A percentile compares a stretch with the other conserved stretches of the same genome.
phyloP scores from a whole-genome alignment of 2,113 vertebrate genomes.

The Zosterops japonicus region DNA sequence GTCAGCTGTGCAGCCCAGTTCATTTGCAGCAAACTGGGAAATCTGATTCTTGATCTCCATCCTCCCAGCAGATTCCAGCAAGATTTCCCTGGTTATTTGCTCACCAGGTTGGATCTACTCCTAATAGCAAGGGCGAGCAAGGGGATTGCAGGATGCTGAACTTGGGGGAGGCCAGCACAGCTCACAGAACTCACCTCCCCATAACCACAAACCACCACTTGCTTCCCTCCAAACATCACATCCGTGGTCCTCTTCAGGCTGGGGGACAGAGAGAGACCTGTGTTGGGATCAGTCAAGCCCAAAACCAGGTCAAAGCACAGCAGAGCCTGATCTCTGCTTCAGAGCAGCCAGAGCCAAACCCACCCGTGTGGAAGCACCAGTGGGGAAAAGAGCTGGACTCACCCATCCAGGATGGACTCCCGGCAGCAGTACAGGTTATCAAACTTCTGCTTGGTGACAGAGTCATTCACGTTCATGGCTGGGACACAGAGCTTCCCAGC shows the following conservation, averaged over 20 bases:
- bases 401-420: slow-evolving; percentile 98
- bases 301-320: not conserved
- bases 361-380: accelerated
- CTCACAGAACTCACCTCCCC: slow-evolving; percentile 86
- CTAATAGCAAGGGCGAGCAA: not conserved
- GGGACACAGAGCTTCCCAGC: slow-evolving; percentile 97
- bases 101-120: not conserved
- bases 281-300: slow-evolving; percentile 35
- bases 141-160: not conserved
- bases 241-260: slow-evolving; percentile 98
- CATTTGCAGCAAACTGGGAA: not conserved
- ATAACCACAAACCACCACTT: slow-evolving; percentile 97
- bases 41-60: not conserved
- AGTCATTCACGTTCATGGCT: slow-evolving; percentile 98
- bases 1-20: not conserved
- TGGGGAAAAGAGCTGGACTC: slow-evolving; percentile 45
- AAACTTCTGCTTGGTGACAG: slow-evolving; percentile 98
- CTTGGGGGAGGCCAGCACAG: not conserved
- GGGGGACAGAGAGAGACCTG: slow-evolving; percentile 60
- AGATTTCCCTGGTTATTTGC: not conserved
- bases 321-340: not conserved
- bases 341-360: not conserved
- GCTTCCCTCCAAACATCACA: slow-evolving; percentile 99
- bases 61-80: not conserved
- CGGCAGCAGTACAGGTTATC: slow-evolving; percentile 98